These are phyloP conservation scores for Micronycteris hirsuta DNA, from an alignment of 2,113 vertebrate species.

Conservation along the genomic window DNA sequence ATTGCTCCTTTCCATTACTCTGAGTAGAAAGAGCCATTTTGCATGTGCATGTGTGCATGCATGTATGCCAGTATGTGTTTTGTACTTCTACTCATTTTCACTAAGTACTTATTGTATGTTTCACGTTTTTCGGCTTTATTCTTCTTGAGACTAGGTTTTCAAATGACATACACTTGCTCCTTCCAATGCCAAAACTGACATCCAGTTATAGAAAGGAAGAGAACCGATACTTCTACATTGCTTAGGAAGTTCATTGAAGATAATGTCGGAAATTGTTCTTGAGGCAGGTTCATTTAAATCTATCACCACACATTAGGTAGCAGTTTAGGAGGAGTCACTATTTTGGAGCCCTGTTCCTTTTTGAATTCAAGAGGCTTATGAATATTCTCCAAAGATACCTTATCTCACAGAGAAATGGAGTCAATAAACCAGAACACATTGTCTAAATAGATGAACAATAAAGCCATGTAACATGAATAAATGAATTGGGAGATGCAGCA, in stretches of 20 bases:
- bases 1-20: not conserved
- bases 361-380: not conserved
- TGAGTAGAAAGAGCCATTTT: not conserved
- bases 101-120: not conserved
- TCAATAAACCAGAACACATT: not conserved
- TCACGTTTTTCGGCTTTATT: not conserved
- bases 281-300: not conserved
- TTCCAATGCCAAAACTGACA: not conserved
- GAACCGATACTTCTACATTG: not conserved
- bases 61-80: not conserved
- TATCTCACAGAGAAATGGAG: not conserved
- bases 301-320: not conserved
- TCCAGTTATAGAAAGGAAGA: not conserved
- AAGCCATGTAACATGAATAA: not conserved
- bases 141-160: not conserved
- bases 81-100: not conserved
- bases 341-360: not conserved
- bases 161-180: not conserved
- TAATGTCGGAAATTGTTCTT: slow-evolving; percentile 11
- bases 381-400: not conserved
- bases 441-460: not conserved
- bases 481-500: not conserved
- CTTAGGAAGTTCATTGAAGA: not conserved
- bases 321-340: not conserved
- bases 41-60: not conserved